These are phyloP conservation scores for Tupaia tana DNA, from an alignment of 2,113 vertebrate species.

Conservation along the genomic window DNA sequence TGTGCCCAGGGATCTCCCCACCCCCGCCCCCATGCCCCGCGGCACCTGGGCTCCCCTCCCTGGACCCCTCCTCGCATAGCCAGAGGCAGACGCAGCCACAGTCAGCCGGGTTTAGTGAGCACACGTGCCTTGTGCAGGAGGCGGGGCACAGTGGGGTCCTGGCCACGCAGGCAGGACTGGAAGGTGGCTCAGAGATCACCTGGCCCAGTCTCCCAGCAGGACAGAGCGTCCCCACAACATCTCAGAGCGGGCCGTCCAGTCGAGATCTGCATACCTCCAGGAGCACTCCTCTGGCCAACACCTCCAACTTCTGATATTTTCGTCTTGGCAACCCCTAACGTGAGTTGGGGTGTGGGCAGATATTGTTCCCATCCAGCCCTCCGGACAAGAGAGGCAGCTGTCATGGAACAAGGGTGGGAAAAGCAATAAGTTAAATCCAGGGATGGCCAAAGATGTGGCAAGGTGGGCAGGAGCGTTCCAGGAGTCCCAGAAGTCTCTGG, in stretches of 20 bases:
- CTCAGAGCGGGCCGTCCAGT: not conserved
- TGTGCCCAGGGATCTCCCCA: accelerated
- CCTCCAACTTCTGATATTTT: not conserved
- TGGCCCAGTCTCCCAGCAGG: accelerated
- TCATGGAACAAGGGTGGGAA: not conserved
- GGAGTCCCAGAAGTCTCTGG: not conserved
- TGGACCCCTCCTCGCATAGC: not conserved
- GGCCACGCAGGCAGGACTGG: not conserved
- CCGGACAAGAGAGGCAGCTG: not conserved
- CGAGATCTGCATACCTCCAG: not conserved
- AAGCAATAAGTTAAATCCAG: constrained; percentile 62
- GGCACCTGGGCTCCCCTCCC: not conserved
- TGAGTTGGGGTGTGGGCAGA: too few species aligned
- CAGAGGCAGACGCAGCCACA: constrained; percentile 10
- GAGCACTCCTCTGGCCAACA: accelerated
- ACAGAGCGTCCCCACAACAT: too few species aligned
- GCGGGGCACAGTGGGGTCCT: not conserved
- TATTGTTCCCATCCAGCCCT: not conserved
- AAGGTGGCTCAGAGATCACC: not conserved
- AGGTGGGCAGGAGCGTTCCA: accelerated
- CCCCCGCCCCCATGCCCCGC: accelerated
- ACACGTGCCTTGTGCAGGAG: not conserved
- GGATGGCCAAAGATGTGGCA: not conserved
- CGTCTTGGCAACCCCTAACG: not conserved
- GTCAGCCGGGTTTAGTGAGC: constrained; percentile 7